Percentiles rank a stretch among this genome's conserved stretches.
phyloP scores from a whole-genome alignment of 1,140 invertebrate species.

The Pseudomyrmex cubaensis region DNA sequence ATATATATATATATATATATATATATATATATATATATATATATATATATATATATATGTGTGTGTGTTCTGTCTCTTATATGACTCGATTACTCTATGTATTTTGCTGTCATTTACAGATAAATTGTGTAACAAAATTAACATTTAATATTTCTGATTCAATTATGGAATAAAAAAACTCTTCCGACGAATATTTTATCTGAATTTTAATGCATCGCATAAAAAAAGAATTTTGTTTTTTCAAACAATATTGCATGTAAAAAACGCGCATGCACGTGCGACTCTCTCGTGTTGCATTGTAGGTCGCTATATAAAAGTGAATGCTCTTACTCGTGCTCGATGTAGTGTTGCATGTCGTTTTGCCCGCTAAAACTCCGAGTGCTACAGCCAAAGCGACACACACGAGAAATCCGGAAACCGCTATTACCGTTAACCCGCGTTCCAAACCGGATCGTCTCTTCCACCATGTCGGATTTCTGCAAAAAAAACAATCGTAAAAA shows the following conservation, averaged over 20 bases:
- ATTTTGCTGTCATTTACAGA: neutral
- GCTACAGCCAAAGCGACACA: conserved; percentile 89
- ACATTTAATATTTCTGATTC: neutral
- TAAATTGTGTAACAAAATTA: conserved; percentile 4
- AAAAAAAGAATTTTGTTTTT: conserved; percentile 9
- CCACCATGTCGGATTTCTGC: conserved; percentile 95
- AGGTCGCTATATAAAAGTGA: neutral
- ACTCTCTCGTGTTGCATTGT: neutral
- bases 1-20: too few species aligned
- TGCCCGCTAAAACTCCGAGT: conserved; percentile 86
- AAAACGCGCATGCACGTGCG: neutral
- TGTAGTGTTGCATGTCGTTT: conserved; percentile 73
- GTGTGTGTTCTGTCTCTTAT: neutral
- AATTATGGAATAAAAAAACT: neutral
- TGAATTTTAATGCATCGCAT: neutral
- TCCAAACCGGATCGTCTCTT: conserved; percentile 92
- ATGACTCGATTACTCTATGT: neutral
- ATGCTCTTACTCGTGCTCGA: conserved; percentile 65
- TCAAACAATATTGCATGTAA: neutral
- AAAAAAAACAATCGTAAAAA: conserved; percentile 64
- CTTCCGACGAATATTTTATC: neutral
- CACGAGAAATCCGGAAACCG: conserved; percentile 87
- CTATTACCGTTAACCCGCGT: conserved; percentile 89
- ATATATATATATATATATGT: too few species aligned
- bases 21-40: too few species aligned